Conservation (phyloP, 2,113 vertebrate genomes). For the Clupea harengus region DNA sequence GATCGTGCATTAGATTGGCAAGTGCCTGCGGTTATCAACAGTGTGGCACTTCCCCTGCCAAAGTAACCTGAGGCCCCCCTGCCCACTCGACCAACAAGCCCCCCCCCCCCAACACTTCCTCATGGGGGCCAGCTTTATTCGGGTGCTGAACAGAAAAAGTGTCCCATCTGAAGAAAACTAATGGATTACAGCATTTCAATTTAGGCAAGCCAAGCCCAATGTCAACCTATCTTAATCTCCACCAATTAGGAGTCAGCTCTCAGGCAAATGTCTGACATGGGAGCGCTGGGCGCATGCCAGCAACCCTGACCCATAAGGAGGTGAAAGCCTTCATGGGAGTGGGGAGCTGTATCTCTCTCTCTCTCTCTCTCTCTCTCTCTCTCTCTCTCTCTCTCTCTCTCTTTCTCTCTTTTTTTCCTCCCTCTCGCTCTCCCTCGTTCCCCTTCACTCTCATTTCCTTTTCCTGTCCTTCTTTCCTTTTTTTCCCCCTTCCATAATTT, state of each 20-base stretch:
- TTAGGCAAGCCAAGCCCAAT: conserved; percentile 55
- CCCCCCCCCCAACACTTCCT: neutral
- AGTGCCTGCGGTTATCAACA: conserved; percentile 52
- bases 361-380: neutral
- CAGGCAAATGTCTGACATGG: conserved; percentile 72
- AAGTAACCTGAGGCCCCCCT: conserved; percentile 63
- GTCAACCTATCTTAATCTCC: conserved; percentile 73
- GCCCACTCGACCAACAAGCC: conserved; percentile 31
- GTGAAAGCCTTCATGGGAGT: conserved; percentile 57
- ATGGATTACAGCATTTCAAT: conserved; percentile 72
- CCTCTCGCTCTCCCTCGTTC: conserved; percentile 32
- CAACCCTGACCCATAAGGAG: conserved; percentile 62
- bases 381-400: conserved; percentile 9
- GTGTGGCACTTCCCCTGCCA: conserved; percentile 57
- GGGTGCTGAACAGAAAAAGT: conserved; percentile 51
- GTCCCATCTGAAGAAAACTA: conserved; percentile 71
- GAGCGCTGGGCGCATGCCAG: conserved; percentile 64
- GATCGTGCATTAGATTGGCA: conserved; percentile 61
- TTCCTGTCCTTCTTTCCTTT: conserved; percentile 52
- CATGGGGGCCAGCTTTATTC: conserved; percentile 55
- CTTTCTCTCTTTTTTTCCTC: conserved; percentile 40
- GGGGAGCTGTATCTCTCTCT: conserved; percentile 4
- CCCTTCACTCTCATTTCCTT: conserved; percentile 36
- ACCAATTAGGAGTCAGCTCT: conserved; percentile 71
- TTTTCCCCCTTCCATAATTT: conserved; percentile 63